Conservation (phyloP, 2,113 vertebrate genomes). For the Mormyrus iriodes region DNA sequence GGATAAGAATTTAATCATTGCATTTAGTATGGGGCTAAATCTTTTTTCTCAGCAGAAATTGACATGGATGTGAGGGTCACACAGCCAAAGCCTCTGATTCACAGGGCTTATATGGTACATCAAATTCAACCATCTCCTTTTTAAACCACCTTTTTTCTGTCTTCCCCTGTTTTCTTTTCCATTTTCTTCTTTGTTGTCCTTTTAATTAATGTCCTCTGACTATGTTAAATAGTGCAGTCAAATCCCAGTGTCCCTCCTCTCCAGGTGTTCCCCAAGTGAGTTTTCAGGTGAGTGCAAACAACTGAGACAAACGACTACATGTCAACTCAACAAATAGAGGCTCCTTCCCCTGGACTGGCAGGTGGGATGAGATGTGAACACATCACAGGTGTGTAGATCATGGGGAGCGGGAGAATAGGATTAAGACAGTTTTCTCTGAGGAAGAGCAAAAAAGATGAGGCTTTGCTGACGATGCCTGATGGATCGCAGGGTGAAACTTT, state of each 20-base stretch:
- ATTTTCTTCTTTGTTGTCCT: neutral
- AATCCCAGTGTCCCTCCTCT: conserved; percentile 1
- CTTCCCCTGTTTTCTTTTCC: neutral
- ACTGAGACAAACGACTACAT: conserved; percentile 12
- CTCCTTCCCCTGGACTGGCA: neutral
- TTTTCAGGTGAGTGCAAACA: conserved; percentile 21
- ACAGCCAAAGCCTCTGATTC: neutral
- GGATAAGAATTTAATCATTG: neutral
- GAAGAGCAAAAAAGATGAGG: neutral
- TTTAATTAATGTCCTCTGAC: neutral
- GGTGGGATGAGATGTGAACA: neutral
- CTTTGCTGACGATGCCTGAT: neutral
- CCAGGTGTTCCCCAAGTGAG: conserved; percentile 23
- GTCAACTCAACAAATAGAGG: conserved; percentile 17
- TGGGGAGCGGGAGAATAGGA: neutral
- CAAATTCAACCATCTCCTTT: neutral
- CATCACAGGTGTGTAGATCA: neutral
- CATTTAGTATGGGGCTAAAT: neutral
- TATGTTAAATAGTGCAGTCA: neutral
- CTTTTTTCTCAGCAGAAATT: neutral
- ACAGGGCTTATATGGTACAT: neutral
- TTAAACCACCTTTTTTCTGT: neutral
- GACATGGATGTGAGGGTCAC: neutral
- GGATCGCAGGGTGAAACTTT: neutral
- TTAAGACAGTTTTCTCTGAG: neutral